phyloP scores from a whole-genome alignment of 2,113 vertebrate species.

The Rynchops niger region DNA sequence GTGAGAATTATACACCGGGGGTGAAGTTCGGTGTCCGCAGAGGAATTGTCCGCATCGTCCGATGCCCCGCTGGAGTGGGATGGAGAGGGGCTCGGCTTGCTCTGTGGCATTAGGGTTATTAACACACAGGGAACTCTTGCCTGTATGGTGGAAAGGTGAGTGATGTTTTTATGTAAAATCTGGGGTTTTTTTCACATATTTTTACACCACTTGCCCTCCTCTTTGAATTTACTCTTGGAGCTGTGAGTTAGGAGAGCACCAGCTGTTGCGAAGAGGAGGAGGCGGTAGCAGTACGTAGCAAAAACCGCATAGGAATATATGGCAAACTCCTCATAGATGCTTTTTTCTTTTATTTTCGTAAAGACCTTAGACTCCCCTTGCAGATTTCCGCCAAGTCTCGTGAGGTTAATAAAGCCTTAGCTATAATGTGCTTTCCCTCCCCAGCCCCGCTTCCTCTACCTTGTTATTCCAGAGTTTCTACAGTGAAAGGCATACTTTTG shows the following conservation, averaged over 20 bases:
- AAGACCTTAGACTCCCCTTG: neutral
- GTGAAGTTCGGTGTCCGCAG: neutral
- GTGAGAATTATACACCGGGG: accelerated
- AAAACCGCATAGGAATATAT: neutral
- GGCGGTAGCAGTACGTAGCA: neutral
- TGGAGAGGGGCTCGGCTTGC: neutral
- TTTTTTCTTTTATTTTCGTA: neutral
- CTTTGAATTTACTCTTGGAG: neutral
- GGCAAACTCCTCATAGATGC: neutral
- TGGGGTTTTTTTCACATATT: accelerated
- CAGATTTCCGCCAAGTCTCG: neutral
- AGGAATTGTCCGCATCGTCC: accelerated
- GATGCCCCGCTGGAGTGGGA: accelerated
- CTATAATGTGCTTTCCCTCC: neutral
- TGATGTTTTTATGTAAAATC: neutral
- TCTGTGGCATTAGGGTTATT: too few relatives aligned
- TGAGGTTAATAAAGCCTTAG: neutral
- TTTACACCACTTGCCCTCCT: neutral
- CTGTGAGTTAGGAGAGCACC: neutral
- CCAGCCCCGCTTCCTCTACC: neutral
- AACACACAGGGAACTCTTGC: neutral
- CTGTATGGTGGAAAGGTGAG: neutral
- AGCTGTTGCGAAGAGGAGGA: neutral
- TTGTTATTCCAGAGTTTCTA: neutral
- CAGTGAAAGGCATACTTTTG: neutral